A percentile compares a stretch with the other conserved stretches of the same genome.
Conservation (phyloP, 2,888 invertebrate genomes). For the Cyclophora punctaria region DNA sequence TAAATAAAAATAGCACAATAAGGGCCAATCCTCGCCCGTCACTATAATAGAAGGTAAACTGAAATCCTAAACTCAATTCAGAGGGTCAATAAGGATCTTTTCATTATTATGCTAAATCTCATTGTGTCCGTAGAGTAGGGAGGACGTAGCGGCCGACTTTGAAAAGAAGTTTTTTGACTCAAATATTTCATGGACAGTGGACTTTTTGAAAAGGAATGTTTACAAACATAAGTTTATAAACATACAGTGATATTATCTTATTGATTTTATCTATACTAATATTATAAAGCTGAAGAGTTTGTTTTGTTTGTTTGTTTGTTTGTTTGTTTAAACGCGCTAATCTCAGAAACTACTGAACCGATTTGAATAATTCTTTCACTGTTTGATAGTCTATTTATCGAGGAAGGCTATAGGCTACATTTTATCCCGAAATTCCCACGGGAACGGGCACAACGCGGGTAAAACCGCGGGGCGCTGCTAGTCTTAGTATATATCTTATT, state of each 20-base stretch:
- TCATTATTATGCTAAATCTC: slow-evolving; percentile 59
- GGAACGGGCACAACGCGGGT: no score
- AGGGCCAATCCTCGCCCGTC: background rate
- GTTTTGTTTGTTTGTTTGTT: no score
- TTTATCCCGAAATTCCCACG: no score
- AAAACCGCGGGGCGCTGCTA: no score
- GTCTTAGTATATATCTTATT: no score
- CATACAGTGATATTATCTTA: slow-evolving; percentile 53
- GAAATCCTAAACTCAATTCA: slow-evolving; percentile 21
- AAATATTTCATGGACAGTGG: slow-evolving; percentile 30
- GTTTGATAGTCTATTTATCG: no score
- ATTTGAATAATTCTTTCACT: no score
- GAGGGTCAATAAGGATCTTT: slow-evolving; percentile 32
- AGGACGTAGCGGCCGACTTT: slow-evolving; percentile 35
- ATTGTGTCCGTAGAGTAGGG: slow-evolving; percentile 48
- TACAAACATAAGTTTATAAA: slow-evolving; percentile 11
- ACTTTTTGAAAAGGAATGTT: slow-evolving; percentile 27
- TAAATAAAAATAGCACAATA: no score
- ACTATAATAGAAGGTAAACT: slow-evolving; percentile 12
- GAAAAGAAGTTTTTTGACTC: slow-evolving; percentile 40
- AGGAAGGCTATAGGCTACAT: no score
- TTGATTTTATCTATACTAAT: slow-evolving; percentile 3
- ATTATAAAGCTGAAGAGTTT: no score
- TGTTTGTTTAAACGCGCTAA: no score
- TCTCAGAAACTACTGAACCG: no score